Base-by-base conservation (phyloP, 1,140 invertebrate genomes). In the Contarinia nasturtii region DNA sequence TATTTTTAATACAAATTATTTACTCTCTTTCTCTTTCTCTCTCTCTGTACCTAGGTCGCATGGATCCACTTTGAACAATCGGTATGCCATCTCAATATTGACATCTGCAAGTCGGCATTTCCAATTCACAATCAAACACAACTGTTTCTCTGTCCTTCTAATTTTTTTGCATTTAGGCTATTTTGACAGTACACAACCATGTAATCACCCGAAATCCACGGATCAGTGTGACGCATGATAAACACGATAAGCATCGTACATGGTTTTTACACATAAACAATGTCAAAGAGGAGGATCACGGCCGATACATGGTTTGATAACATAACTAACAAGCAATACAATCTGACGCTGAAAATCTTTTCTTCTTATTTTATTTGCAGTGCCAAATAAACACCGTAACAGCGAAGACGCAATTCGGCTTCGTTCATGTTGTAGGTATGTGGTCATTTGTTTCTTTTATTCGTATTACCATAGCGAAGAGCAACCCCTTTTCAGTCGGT, bases 51-150 rank as follows among this genome's bases (percentile, higher is more conserved):
- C 10, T 70, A 91, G 87, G 85, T 92, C 48, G 89, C 88, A 53
- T 91, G 88, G 86, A 89, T 93, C 78, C 80, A 91, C 60, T 90
- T 89, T 64, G 89, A 94, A 62, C 88, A 90, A 59, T 89, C n/a
- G n/a, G n/a, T n/a, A n/a, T n/a, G n/a, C n/a, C n/a, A n/a, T n/a
- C n/a, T n/a, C n/a, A n/a, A n/a, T n/a, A n/a, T n/a, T n/a, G n/a
- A n/a, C n/a, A n/a, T n/a, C n/a, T n/a, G n/a, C n/a, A n/a, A n/a
- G n/a, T n/a, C n/a, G n/a, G n/a, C n/a, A n/a, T n/a, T n/a, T n/a
- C n/a, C n/a, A n/a, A n/a, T n/a, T n/a, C n/a, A n/a, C n/a, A n/a
- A n/a, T n/a, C n/a, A n/a, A n/a, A n/a, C n/a, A n/a, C n/a, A n/a
- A n/a, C n/a, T n/a, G n/a, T n/a, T n/a, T n/a, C n/a, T n/a, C n/a